Percentiles rank a stretch among this genome's conserved stretches.
phyloP scores from a whole-genome alignment of 2,113 vertebrate genomes.

The Empidonax alnorum region DNA sequence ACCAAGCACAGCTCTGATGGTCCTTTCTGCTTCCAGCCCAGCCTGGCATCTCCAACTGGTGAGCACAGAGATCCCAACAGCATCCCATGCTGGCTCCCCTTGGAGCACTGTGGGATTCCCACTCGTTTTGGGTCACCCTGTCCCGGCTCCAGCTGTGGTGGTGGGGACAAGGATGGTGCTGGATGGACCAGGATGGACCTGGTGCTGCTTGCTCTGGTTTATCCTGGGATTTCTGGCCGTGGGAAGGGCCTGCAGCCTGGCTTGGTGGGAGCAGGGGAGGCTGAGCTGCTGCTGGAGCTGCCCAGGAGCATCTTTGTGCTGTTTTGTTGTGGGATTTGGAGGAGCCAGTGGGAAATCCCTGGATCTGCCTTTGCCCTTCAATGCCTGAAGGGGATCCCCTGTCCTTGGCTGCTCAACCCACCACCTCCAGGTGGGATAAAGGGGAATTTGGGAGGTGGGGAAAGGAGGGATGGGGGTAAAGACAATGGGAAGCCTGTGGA shows the following conservation, averaged over 20 bases:
- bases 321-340: not conserved
- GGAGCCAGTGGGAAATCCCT: rapidly evolving
- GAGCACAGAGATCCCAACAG: not conserved
- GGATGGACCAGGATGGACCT: not conserved
- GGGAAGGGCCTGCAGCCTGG: not conserved
- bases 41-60: not conserved
- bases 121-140: rapidly evolving
- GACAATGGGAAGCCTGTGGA: not conserved
- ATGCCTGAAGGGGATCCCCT: not conserved
- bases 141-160: not conserved
- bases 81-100: rapidly evolving
- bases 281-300: not conserved
- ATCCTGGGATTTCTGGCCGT: not conserved
- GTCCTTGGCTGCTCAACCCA: not conserved
- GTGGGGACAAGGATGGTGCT: not conserved
- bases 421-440: rapidly evolving
- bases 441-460: not conserved
- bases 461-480: not conserved
- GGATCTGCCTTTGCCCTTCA: not conserved
- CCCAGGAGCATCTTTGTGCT: not conserved
- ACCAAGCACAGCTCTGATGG: rapidly evolving
- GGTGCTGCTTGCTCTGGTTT: not conserved
- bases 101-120: rapidly evolving
- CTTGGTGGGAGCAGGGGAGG: not conserved
- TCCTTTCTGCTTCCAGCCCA: not conserved